phyloP scores from a whole-genome alignment of 2,888 invertebrate genomes.

The Athalia rosae region DNA sequence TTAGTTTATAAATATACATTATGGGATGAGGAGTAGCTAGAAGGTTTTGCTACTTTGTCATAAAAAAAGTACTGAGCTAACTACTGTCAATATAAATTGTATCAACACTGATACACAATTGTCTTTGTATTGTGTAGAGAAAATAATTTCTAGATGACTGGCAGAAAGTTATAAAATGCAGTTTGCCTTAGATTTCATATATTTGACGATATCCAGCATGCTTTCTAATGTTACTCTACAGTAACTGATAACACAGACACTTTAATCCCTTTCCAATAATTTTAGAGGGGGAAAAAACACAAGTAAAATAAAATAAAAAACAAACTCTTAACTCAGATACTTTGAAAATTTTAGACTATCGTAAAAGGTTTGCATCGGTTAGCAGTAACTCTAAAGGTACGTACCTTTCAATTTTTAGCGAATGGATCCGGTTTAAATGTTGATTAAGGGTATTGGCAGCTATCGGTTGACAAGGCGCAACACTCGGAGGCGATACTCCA shows the following conservation, averaged over 20 bases:
- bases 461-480: conserved; percentile 66
- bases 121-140: conserved; percentile 4
- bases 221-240: conserved; percentile 20
- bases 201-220: conserved; percentile 34
- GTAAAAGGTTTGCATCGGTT: conserved; percentile 67
- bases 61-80: conserved; percentile 16
- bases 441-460: conserved; percentile 63
- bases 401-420: conserved; percentile 63
- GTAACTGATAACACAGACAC: conserved; percentile 24
- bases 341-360: conserved; percentile 62
- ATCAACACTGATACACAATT: conserved; percentile 28
- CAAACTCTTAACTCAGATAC: conserved; percentile 46
- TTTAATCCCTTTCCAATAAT: not conserved
- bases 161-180: not conserved
- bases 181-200: conserved; percentile 3
- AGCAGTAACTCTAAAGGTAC: conserved; percentile 65
- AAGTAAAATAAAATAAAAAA: conserved; percentile 46
- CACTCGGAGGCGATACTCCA: conserved; percentile 60
- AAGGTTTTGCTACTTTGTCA: conserved; percentile 19
- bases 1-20: not conserved
- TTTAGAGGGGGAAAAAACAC: conserved; percentile 16
- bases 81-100: conserved; percentile 17
- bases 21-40: not conserved
- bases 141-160: conserved; percentile 14
- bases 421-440: conserved; percentile 65